Evolutionary conservation across 1,140 invertebrate genomes (phyloP).

Genomic region (Trialeurodes vaporariorum): DNA sequence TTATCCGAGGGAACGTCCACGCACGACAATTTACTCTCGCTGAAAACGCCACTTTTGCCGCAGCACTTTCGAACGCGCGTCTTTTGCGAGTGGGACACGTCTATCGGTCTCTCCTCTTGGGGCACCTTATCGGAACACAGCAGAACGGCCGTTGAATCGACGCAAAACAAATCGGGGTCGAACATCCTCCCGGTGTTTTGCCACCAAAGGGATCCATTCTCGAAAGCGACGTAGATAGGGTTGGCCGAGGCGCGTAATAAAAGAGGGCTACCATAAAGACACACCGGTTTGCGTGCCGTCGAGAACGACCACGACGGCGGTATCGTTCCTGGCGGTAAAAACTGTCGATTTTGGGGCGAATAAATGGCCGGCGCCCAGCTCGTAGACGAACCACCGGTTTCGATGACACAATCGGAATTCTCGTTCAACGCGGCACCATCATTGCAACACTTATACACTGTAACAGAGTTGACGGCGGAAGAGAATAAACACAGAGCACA

Average conservation of each 20-base stretch:
- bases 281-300: constrained; percentile 1
- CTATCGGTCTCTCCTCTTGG: neutral
- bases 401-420: constrained; percentile 11
- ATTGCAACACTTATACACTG: constrained; percentile 42
- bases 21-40: constrained; percentile 38
- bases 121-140: constrained; percentile 5
- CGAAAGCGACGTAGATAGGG: constrained; percentile 36
- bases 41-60: constrained; percentile 42
- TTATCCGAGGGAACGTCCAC: constrained; percentile 21
- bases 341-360: constrained; percentile 31
- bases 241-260: neutral
- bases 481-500: constrained; percentile 3
- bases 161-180: constrained; percentile 40
- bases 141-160: constrained; percentile 21
- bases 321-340: constrained; percentile 28
- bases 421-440: constrained; percentile 32
- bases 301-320: constrained; percentile 37
- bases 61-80: constrained; percentile 44
- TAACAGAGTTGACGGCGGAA: constrained; percentile 27
- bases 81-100: constrained; percentile 25
- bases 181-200: constrained; percentile 28
- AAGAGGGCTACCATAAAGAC: constrained; percentile 21
- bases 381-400: constrained; percentile 17
- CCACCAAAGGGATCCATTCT: constrained; percentile 42
- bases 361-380: constrained; percentile 41